Percentiles rank a stretch among this genome's conserved stretches.
These are phyloP conservation scores for Bubo scandiacus DNA, from an alignment of 2,113 vertebrate species.

Conservation along the genomic window DNA sequence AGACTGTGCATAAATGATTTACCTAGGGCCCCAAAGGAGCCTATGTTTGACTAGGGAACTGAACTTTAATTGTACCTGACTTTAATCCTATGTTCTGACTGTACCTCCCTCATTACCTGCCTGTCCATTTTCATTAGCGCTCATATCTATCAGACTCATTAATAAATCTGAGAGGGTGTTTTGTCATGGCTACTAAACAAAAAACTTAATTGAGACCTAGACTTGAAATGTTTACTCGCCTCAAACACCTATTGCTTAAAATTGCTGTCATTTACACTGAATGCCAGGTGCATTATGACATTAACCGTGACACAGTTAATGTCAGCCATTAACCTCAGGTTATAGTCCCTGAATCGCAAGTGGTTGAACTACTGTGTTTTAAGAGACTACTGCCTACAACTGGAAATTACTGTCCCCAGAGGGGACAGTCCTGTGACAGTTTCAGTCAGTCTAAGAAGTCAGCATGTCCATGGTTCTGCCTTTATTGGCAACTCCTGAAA, in stretches of 20 bases:
- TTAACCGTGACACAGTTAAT: conserved; percentile 9
- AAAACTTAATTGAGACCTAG: background rate
- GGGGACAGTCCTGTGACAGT: background rate
- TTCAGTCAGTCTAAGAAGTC: background rate
- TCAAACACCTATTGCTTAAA: background rate
- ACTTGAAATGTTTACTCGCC: background rate
- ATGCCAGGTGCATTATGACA: background rate
- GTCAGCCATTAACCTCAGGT: conserved; percentile 11
- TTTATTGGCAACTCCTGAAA: background rate
- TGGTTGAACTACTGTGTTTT: background rate
- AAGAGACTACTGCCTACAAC: background rate
- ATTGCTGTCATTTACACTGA: background rate
- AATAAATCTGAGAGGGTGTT: conserved; percentile 22
- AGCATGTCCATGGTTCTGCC: background rate
- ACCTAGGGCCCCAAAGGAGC: conserved; percentile 35
- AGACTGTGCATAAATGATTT: conserved; percentile 41
- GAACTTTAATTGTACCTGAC: conserved; percentile 57
- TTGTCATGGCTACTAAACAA: conserved; percentile 11
- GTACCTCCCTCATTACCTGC: conserved; percentile 51
- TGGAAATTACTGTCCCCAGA: background rate
- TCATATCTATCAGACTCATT: conserved; percentile 43
- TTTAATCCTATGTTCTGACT: conserved; percentile 41
- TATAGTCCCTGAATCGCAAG: conserved; percentile 11
- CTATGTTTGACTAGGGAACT: conserved; percentile 41
- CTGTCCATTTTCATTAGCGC: conserved; percentile 54